phyloP scores from a whole-genome alignment of 2,888 invertebrate genomes.

The Drosophila stalkeri region DNA sequence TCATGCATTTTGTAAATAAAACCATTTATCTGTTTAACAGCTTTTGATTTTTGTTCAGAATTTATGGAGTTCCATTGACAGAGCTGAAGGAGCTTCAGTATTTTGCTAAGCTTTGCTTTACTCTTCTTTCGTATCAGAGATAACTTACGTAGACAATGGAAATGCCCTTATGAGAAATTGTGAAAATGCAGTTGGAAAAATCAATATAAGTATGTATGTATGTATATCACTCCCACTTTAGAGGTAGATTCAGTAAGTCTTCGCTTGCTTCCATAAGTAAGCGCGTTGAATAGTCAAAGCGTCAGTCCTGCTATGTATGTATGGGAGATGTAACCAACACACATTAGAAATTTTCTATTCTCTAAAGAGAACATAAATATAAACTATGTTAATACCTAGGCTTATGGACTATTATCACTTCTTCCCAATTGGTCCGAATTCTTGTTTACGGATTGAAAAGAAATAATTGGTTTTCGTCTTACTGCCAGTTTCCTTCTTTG shows the following conservation, averaged over 20 bases:
- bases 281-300: neutral
- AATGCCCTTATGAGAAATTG: neutral
- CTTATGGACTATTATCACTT: too few relatives aligned
- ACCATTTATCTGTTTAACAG: conserved; percentile 77
- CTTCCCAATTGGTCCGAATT: too few relatives aligned
- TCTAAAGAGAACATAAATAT: too few relatives aligned
- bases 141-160: neutral
- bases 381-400: too few relatives aligned
- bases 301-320: too few relatives aligned
- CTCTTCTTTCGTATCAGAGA: neutral
- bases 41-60: conserved; percentile 49
- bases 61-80: conserved; percentile 21
- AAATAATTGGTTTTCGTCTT: too few relatives aligned
- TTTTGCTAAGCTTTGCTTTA: neutral
- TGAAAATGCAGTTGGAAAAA: neutral
- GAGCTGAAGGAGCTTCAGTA: neutral
- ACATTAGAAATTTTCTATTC: too few relatives aligned
- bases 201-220: neutral
- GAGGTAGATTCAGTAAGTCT: neutral
- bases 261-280: neutral
- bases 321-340: too few relatives aligned
- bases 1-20: conserved; percentile 68
- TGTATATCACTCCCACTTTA: neutral
- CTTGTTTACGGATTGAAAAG: too few relatives aligned
- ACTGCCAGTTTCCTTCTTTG: too few relatives aligned